A percentile compares a stretch with the other conserved stretches of the same genome.
These are phyloP conservation scores for Macrotus californicus DNA, from an alignment of 2,113 vertebrate species.

Conservation along the genomic window DNA sequence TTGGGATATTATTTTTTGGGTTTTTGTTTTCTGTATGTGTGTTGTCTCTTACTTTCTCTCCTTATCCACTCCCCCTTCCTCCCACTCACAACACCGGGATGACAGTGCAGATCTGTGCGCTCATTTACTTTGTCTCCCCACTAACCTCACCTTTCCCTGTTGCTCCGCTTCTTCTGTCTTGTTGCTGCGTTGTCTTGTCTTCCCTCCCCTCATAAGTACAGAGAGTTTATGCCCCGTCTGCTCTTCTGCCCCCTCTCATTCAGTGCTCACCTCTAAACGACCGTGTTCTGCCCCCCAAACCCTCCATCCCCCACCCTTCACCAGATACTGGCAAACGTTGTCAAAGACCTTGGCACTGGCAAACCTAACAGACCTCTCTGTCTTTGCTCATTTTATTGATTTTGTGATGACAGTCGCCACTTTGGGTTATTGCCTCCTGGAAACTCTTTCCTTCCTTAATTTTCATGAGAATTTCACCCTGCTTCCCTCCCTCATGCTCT, in stretches of 20 bases:
- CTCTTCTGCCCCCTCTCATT: neutral
- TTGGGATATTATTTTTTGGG: neutral
- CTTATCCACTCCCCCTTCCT: neutral
- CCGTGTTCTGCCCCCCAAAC: rapidly evolving
- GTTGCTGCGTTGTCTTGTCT: neutral
- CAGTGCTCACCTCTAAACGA: neutral
- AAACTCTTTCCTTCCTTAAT: neutral
- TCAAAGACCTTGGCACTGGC: neutral
- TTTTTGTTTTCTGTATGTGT: neutral
- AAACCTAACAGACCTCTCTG: neutral
- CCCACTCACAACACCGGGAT: neutral
- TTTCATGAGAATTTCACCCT: neutral
- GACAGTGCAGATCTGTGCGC: neutral
- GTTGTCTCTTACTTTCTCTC: neutral
- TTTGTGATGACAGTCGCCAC: neutral
- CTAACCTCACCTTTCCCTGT: neutral
- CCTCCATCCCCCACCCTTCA: neutral
- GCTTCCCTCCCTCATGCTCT: neutral
- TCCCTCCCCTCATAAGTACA: neutral
- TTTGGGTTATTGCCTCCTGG: neutral
- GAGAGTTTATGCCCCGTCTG: neutral
- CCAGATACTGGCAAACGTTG: neutral
- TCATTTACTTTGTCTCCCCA: neutral
- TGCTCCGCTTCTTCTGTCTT: neutral
- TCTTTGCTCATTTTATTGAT: neutral